Percentiles rank a stretch among this genome's conserved stretches.
Evolutionary conservation across 2,888 invertebrate genomes (phyloP).

Genomic region (Calameuta filiformis): DNA sequence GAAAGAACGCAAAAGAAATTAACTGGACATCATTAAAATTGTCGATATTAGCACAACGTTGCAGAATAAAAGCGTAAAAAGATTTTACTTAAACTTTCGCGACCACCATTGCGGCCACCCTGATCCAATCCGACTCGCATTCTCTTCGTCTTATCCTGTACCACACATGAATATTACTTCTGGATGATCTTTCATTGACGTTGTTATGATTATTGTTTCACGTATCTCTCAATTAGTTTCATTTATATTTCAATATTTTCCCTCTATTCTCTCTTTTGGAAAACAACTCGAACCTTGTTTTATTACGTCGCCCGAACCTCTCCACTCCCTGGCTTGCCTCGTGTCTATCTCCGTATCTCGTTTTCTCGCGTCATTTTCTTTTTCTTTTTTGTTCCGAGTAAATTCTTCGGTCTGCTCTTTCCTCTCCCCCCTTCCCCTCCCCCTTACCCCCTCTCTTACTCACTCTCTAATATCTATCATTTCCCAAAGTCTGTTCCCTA

Average conservation of each 20-base stretch:
- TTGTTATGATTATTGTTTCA: not conserved
- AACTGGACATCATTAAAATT: constrained; percentile 35
- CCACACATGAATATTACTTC: not conserved
- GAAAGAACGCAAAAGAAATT: constrained; percentile 34
- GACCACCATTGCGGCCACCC: not conserved
- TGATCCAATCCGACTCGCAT: not conserved
- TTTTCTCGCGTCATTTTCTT: not conserved
- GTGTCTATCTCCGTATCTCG: not conserved
- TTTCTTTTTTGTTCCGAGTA: not conserved
- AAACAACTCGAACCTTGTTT: constrained; percentile 3
- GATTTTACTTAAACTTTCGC: constrained; percentile 27
- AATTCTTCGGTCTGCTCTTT: not conserved
- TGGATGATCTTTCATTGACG: not conserved
- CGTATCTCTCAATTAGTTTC: not conserved
- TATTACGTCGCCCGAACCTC: not conserved
- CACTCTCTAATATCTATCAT: constrained; percentile 17
- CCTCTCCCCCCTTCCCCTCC: not conserved
- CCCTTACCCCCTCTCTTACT: constrained; percentile 4
- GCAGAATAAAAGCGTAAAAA: constrained; percentile 55
- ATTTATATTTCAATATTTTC: not conserved
- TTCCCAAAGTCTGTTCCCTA: constrained; percentile 4
- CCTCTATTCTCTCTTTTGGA: not conserved
- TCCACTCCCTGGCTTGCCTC: not conserved
- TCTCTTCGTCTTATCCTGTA: not conserved
- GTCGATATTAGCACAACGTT: constrained; percentile 55